Conservation (phyloP, 1,140 invertebrate species). For the Phortica variegata region DNA sequence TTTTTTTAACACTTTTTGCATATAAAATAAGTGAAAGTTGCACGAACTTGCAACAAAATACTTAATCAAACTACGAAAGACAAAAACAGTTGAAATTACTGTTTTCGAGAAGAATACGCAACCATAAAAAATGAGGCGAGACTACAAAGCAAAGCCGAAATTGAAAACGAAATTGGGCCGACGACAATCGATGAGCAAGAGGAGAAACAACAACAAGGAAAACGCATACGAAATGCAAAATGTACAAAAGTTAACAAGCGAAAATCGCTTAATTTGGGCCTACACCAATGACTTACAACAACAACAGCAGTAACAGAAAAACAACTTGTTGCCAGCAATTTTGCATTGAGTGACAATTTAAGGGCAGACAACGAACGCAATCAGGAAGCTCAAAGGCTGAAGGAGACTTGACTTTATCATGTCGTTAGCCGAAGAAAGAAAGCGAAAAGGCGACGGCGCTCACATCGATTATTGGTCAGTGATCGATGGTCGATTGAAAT, state of each 20-base stretch:
- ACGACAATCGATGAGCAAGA: conserved; percentile 51
- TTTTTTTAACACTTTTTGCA: no score
- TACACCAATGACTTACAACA: conserved; percentile 18
- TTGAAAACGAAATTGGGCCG: conserved; percentile 13
- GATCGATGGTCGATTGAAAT: conserved; percentile 23
- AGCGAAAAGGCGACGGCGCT: conserved; percentile 3
- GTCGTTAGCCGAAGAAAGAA: conserved; percentile 7
- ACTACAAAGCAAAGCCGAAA: conserved; percentile 17
- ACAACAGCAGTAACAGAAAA: conserved; percentile 26
- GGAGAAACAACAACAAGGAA: conserved; percentile 22
- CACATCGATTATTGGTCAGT: conserved; percentile 12
- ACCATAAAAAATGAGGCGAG: conserved; percentile 28
- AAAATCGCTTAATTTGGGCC: conserved; percentile 46
- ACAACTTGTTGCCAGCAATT: not conserved
- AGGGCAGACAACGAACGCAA: conserved; percentile 2
- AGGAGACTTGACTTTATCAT: conserved; percentile 1
- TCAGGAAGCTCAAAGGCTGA: conserved; percentile 13
- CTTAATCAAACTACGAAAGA: not conserved
- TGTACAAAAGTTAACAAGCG: conserved; percentile 15
- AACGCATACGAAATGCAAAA: conserved; percentile 40
- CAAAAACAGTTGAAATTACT: not conserved
- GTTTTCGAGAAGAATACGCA: no score
- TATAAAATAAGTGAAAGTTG: no score
- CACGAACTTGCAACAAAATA: no score
- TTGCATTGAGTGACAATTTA: no score